phyloP scores from a whole-genome alignment of 2,113 vertebrate genomes.

The Toxostoma redivivum region DNA sequence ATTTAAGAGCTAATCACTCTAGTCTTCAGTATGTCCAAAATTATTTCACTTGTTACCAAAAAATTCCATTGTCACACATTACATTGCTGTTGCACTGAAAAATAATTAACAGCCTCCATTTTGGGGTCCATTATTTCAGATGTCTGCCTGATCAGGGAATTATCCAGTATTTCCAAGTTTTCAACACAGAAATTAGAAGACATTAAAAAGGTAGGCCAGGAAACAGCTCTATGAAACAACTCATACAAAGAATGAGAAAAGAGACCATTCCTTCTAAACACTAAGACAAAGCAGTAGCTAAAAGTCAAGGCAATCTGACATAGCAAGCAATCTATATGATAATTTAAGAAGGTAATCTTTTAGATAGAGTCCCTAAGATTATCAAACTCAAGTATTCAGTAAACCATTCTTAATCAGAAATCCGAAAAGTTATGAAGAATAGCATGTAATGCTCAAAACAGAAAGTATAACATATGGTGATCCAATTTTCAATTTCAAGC shows the following conservation, averaged over 20 bases:
- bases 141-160: conserved; percentile 70
- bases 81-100: conserved; percentile 52
- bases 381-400: neutral
- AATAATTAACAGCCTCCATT: conserved; percentile 71
- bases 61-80: conserved; percentile 59
- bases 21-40: conserved; percentile 48
- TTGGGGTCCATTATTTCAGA: conserved; percentile 64
- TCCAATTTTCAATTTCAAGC: neutral
- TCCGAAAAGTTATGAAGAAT: neutral
- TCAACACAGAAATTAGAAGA: conserved; percentile 67
- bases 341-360: neutral
- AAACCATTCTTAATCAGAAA: neutral
- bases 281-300: conserved; percentile 9
- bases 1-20: conserved; percentile 59
- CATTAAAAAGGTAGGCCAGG: conserved; percentile 67
- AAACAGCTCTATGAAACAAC: conserved; percentile 65
- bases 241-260: conserved; percentile 54
- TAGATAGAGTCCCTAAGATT: neutral
- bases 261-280: conserved; percentile 25
- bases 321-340: neutral
- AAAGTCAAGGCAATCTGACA: conserved; percentile 8
- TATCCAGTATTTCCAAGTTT: conserved; percentile 71
- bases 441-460: neutral
- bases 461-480: neutral
- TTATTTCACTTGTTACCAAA: conserved; percentile 53